phyloP scores from a whole-genome alignment of 2,797 vertebrate species.

The Danio albolineatus region DNA sequence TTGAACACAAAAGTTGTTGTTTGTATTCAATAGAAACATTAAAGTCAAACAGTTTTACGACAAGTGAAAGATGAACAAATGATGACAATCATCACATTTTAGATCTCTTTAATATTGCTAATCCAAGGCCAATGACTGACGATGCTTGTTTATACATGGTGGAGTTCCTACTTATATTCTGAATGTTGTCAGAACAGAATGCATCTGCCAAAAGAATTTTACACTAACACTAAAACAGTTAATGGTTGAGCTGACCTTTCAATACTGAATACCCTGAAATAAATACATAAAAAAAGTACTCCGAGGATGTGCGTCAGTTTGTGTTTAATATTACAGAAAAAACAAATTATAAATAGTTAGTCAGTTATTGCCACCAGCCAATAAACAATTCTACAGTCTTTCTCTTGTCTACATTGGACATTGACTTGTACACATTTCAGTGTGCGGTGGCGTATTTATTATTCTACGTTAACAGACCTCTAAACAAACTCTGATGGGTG shows the following conservation, averaged over 20 bases:
- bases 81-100: no score
- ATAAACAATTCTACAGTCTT: constrained; percentile 61
- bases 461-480: constrained; percentile 78
- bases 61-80: no score
- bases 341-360: constrained; percentile 57
- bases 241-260: background rate
- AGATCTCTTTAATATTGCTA: no score
- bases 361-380: constrained; percentile 33
- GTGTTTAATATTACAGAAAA: constrained; percentile 10
- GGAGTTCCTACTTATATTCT: background rate
- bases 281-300: background rate
- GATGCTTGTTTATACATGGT: no score
- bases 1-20: no score
- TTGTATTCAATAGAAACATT: no score
- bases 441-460: constrained; percentile 80
- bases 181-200: constrained; percentile 17
- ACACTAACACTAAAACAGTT: no score
- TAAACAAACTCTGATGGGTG: constrained; percentile 80
- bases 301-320: background rate
- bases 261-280: constrained; percentile 42
- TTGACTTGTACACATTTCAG: constrained; percentile 59
- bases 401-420: constrained; percentile 52
- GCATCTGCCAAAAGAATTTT: background rate
- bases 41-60: no score
- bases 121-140: no score